Evolutionary conservation across 2,888 invertebrate genomes (phyloP).

Genomic region (Proisotoma minuta): DNA sequence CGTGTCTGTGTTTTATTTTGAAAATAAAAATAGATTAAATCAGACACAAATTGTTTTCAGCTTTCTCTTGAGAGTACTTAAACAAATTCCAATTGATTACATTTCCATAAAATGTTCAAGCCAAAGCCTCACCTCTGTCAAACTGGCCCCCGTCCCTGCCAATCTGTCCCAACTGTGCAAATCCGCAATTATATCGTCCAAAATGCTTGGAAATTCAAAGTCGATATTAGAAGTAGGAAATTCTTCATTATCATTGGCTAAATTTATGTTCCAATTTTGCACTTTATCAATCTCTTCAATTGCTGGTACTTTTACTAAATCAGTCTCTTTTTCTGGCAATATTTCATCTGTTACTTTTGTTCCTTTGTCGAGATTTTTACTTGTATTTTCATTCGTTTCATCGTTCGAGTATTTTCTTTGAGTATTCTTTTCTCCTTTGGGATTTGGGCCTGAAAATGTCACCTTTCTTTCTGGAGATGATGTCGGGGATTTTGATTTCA

Average conservation of each 20-base stretch:
- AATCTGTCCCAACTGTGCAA: constrained; percentile 28
- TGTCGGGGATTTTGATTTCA: constrained; percentile 18
- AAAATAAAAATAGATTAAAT: too few relatives aligned
- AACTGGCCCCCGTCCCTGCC: constrained; percentile 2
- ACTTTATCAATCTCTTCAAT: constrained; percentile 29
- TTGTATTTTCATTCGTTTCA: constrained; percentile 8
- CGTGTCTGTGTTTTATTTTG: too few relatives aligned
- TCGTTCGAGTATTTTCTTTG: constrained; percentile 25
- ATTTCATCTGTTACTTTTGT: constrained; percentile 8
- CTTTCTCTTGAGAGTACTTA: too few relatives aligned
- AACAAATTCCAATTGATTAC: too few relatives aligned
- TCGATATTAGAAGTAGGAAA: constrained; percentile 13
- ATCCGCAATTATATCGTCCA: constrained; percentile 29
- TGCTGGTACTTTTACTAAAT: background rate
- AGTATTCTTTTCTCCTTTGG: constrained; percentile 28
- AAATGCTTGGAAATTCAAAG: constrained; percentile 24
- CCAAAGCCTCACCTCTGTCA: constrained; percentile 12
- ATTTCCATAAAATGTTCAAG: too few relatives aligned
- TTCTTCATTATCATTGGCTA: constrained; percentile 7
- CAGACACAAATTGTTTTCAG: too few relatives aligned
- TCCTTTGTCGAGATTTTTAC: background rate
- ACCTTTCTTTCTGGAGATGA: constrained; percentile 15
- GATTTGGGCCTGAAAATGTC: constrained; percentile 17
- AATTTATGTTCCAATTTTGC: constrained; percentile 26
- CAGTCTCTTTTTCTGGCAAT: background rate